Conservation (phyloP, 1,140 invertebrate genomes). For the Danaus melanippus region DNA sequence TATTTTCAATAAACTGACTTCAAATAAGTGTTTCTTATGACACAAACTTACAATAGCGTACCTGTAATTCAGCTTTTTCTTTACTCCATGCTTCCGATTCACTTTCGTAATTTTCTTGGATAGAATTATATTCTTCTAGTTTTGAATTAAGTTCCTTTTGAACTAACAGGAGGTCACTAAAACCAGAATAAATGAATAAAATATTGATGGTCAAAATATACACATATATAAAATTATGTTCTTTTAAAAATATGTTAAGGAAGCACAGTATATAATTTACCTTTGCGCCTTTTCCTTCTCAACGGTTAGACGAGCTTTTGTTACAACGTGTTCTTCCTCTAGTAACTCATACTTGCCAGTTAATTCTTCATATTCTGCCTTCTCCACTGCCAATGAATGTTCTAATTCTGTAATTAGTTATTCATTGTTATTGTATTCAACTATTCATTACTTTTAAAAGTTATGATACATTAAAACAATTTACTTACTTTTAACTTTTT, state of each 20-base stretch:
- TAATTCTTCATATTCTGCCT: conserved; percentile 84
- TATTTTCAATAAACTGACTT: no score
- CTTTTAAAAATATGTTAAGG: no score
- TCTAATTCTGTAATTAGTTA: conserved; percentile 75
- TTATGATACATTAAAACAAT: conserved; percentile 28
- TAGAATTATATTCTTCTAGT: conserved; percentile 77
- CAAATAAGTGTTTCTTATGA: background rate
- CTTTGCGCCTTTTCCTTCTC: conserved; percentile 80
- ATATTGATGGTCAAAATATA: background rate
- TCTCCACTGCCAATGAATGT: conserved; percentile 76
- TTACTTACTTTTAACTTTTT: conserved; percentile 76
- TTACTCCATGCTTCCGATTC: conserved; percentile 82
- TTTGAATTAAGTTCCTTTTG: conserved; percentile 74
- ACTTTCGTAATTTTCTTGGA: conserved; percentile 78
- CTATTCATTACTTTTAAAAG: conserved; percentile 10
- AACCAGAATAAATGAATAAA: conserved; percentile 16
- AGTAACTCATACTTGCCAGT: conserved; percentile 86
- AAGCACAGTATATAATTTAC: conserved; percentile 29
- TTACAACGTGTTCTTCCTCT: conserved; percentile 86
- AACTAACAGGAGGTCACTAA: conserved; percentile 55
- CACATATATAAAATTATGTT: background rate
- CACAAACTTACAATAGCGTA: conserved; percentile 26
- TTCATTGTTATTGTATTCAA: no score
- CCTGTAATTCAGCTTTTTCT: conserved; percentile 82
- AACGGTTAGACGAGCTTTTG: conserved; percentile 82